Conservation (phyloP, 2,888 invertebrate species). For the Hetaerina titia region DNA sequence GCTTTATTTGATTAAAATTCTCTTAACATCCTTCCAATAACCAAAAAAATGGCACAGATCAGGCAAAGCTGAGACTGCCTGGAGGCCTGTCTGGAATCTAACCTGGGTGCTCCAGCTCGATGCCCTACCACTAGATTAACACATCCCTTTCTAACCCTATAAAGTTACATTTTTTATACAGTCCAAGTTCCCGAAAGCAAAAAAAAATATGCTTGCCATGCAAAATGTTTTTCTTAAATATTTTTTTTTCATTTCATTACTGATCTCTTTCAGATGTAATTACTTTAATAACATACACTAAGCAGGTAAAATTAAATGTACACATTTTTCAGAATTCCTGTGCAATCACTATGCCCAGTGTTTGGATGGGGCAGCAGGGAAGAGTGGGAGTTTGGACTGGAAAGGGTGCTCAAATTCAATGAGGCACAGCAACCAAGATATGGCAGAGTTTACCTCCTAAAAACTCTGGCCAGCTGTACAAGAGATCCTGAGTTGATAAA, state of each 20-base stretch:
- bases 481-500: constrained; percentile 85
- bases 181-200: background rate
- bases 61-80: too few species aligned
- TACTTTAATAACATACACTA: background rate
- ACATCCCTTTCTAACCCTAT: background rate
- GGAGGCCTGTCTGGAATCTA: too few species aligned
- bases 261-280: background rate
- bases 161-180: background rate
- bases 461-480: constrained; percentile 89
- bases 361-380: constrained; percentile 89
- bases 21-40: too few species aligned
- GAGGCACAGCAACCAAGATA: constrained; percentile 83
- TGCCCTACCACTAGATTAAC: too few species aligned
- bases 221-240: background rate
- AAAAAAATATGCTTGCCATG: background rate
- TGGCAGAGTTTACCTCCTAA: constrained; percentile 87
- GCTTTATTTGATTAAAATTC: too few species aligned
- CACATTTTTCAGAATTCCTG: constrained; percentile 81
- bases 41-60: too few species aligned
- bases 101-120: too few species aligned
- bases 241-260: background rate
- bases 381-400: constrained; percentile 91
- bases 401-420: constrained; percentile 88
- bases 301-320: background rate
- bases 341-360: constrained; percentile 88